phyloP scores from a whole-genome alignment of 1,140 invertebrate species.

The Melipona quadrifasciata region DNA sequence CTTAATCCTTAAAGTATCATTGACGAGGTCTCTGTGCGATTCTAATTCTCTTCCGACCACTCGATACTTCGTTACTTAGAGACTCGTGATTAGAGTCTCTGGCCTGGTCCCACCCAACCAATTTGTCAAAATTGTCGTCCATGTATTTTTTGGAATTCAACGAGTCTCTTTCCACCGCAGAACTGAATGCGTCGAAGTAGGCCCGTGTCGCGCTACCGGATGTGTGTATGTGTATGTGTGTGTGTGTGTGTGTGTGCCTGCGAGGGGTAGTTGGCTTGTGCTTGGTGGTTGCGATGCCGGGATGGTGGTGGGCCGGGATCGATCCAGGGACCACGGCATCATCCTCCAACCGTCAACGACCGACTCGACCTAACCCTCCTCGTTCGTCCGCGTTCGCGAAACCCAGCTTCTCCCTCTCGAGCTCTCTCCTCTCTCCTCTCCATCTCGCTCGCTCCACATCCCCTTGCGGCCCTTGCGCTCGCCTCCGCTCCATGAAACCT shows the following conservation, averaged over 20 bases:
- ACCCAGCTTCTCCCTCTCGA: background rate
- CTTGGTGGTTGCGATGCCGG: constrained; percentile 54
- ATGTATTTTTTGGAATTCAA: too few relatives aligned
- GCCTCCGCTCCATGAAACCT: constrained; percentile 54
- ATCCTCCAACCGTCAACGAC: constrained; percentile 69
- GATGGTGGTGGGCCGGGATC: constrained; percentile 48
- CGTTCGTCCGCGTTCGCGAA: constrained; percentile 22
- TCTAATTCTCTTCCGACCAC: too few relatives aligned
- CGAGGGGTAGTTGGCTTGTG: constrained; percentile 57
- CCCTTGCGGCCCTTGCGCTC: background rate
- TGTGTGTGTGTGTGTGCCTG: background rate
- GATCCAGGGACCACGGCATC: constrained; percentile 67
- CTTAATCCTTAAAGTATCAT: too few relatives aligned
- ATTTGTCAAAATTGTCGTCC: background rate
- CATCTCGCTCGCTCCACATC: background rate
- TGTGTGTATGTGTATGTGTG: background rate
- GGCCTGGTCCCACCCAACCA: too few relatives aligned
- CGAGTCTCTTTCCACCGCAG: too few relatives aligned
- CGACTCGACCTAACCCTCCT: constrained; percentile 54
- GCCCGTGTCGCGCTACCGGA: background rate
- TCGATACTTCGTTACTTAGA: too few relatives aligned
- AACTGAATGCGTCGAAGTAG: background rate
- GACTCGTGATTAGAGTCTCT: too few relatives aligned
- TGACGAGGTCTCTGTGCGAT: too few relatives aligned
- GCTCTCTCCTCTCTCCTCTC: background rate